These are phyloP conservation scores for Aphaenogaster rudis DNA, from an alignment of 1,140 invertebrate genomes.

Conservation along the genomic window DNA sequence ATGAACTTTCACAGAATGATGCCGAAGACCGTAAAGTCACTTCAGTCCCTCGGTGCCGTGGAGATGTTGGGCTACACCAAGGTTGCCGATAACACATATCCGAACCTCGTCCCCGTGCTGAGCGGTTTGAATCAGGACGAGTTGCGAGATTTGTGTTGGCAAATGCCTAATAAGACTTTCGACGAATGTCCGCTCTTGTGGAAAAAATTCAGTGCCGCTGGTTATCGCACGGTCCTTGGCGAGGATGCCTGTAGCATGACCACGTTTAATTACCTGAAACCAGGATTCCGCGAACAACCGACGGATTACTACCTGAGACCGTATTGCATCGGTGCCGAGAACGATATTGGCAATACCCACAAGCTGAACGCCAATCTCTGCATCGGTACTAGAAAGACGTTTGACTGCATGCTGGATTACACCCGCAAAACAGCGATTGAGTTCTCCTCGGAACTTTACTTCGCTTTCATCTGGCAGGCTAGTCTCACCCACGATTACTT, in stretches of 20 bases:
- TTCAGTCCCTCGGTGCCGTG: slow-evolving; percentile 89
- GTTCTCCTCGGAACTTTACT: slow-evolving; percentile 86
- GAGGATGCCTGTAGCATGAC: slow-evolving; percentile 88
- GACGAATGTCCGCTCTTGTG: slow-evolving; percentile 89
- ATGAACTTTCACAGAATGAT: slow-evolving; percentile 95
- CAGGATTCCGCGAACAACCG: slow-evolving; percentile 87
- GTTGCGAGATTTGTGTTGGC: slow-evolving; percentile 89
- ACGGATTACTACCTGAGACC: slow-evolving; percentile 89
- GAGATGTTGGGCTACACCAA: slow-evolving; percentile 94
- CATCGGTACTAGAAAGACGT: slow-evolving; percentile 86
- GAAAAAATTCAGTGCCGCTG: slow-evolving; percentile 86
- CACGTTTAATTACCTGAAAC: slow-evolving; percentile 88
- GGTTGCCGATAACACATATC: slow-evolving; percentile 94
- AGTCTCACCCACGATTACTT: slow-evolving; percentile 87
- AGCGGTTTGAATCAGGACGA: slow-evolving; percentile 89
- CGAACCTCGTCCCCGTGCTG: slow-evolving; percentile 92
- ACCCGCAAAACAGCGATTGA: slow-evolving; percentile 86
- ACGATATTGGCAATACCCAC: slow-evolving; percentile 85
- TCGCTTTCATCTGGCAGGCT: slow-evolving; percentile 87
- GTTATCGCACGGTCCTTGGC: slow-evolving; percentile 87
- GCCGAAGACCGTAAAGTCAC: slow-evolving; percentile 90
- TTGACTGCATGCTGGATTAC: slow-evolving; percentile 84
- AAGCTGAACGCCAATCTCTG: slow-evolving; percentile 87
- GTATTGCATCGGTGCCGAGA: slow-evolving; percentile 84
- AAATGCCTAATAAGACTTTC: slow-evolving; percentile 84